Percentiles rank a stretch among this genome's conserved stretches.
These are phyloP conservation scores for Nyctalus aviator DNA, from an alignment of 2,797 vertebrate species.

Conservation along the genomic window DNA sequence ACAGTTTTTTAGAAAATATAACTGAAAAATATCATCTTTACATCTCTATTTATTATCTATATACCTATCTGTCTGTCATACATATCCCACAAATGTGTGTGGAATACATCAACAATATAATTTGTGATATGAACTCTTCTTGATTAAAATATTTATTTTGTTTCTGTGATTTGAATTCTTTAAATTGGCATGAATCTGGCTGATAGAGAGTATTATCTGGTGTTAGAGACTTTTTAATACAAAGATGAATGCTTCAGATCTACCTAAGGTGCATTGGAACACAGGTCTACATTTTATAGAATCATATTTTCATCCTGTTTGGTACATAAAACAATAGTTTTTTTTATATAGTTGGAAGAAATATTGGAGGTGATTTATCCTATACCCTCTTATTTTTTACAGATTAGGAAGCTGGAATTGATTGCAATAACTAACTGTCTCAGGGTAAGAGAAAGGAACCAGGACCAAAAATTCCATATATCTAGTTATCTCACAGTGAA, in stretches of 20 bases:
- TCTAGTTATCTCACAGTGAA: background rate
- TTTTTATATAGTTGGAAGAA: conserved; percentile 21
- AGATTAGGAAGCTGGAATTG: conserved; percentile 32
- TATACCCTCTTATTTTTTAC: background rate
- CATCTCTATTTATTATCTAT: background rate
- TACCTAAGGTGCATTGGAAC: conserved; percentile 22
- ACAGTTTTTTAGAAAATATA: conserved; percentile 14
- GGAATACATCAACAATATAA: background rate
- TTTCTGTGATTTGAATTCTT: conserved; percentile 14
- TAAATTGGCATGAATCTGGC: background rate
- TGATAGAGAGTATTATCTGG: background rate
- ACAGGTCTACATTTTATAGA: background rate
- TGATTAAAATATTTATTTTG: background rate
- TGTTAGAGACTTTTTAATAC: background rate
- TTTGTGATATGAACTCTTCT: background rate
- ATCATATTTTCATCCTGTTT: background rate
- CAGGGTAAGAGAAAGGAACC: background rate
- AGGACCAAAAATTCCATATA: background rate
- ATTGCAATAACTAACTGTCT: background rate
- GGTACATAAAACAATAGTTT: background rate
- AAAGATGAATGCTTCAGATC: background rate
- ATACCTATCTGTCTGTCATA: background rate
- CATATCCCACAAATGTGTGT: background rate
- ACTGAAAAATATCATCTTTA: background rate
- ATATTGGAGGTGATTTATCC: conserved; percentile 32